phyloP scores from a whole-genome alignment of 1,140 invertebrate genomes.

The Capitella teleta region DNA sequence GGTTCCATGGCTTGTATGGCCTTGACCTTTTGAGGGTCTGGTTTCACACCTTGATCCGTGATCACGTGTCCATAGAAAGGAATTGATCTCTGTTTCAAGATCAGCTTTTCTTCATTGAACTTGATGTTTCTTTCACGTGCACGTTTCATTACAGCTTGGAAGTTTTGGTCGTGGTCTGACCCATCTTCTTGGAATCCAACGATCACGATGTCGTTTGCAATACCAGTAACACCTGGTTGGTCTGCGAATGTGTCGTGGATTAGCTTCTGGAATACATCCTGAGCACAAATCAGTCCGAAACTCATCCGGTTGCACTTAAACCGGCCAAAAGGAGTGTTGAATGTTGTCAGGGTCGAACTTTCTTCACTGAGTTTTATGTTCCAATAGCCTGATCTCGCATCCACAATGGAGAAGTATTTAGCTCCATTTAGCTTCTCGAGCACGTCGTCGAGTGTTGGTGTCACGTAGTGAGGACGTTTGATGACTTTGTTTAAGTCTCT shows the following conservation, averaged over 20 bases:
- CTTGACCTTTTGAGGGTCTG: slow-evolving; percentile 35
- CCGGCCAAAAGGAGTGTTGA: slow-evolving; percentile 19
- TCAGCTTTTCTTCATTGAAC: too few species aligned
- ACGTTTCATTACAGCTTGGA: slow-evolving; percentile 22
- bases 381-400: slow-evolving; percentile 15
- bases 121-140: slow-evolving; percentile 28
- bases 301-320: slow-evolving; percentile 14
- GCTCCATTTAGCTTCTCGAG: slow-evolving; percentile 5
- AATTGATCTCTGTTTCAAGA: too few species aligned
- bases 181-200: slow-evolving; percentile 2
- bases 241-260: slow-evolving; percentile 11
- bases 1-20: slow-evolving; percentile 20
- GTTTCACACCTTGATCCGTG: slow-evolving; percentile 28
- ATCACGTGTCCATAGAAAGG: slow-evolving; percentile 23
- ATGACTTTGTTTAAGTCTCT: slow-evolving; percentile 43
- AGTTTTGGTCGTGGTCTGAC: slow-evolving; percentile 3
- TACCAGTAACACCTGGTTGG: slow-evolving; percentile 4
- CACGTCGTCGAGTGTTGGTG: slow-evolving; percentile 14
- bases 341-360: slow-evolving; percentile 14
- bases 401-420: slow-evolving; percentile 12
- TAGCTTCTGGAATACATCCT: slow-evolving; percentile 13
- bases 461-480: slow-evolving; percentile 20
- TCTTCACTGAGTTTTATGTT: slow-evolving; percentile 16
- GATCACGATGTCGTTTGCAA: slow-evolving; percentile 16
- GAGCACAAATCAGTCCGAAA: slow-evolving; percentile 16